Evolutionary conservation across 2,113 vertebrate species (phyloP).

Genomic region (Leptocoma aspasia): DNA sequence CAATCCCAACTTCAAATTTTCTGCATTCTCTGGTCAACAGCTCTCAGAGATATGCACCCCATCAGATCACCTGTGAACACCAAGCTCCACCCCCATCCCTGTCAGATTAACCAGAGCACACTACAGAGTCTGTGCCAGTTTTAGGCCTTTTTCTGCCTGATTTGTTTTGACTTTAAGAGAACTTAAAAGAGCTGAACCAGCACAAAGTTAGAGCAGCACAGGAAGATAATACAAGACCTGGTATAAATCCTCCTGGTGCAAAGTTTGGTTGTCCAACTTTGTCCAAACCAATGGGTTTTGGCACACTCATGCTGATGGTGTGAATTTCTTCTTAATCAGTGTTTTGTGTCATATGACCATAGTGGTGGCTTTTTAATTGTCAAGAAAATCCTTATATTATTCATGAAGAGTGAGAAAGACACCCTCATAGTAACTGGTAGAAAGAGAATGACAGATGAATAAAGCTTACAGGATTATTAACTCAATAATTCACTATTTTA

Average conservation of each 20-base stretch:
- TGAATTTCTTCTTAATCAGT: neutral
- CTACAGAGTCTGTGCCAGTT: neutral
- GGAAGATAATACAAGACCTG: neutral
- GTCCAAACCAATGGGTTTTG: neutral
- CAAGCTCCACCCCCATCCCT: neutral
- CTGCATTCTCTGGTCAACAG: neutral
- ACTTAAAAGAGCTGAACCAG: neutral
- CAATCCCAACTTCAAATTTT: neutral
- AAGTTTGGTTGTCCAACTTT: neutral
- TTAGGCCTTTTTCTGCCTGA: neutral
- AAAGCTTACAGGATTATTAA: neutral
- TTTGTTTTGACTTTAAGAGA: neutral
- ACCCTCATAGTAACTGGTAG: neutral
- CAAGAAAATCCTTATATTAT: neutral
- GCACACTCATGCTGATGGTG: neutral
- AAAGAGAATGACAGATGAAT: neutral
- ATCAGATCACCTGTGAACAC: rapidly evolving
- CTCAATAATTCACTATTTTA: neutral
- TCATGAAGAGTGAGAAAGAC: neutral
- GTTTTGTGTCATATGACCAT: neutral
- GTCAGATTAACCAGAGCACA: neutral
- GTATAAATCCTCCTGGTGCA: neutral
- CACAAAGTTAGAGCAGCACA: neutral
- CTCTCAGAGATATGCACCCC: neutral
- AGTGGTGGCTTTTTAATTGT: neutral